Percentiles rank a stretch among this genome's conserved stretches.
Evolutionary conservation across 2,797 vertebrate genomes (phyloP).

Genomic region (Lutjanus campechanus): DNA sequence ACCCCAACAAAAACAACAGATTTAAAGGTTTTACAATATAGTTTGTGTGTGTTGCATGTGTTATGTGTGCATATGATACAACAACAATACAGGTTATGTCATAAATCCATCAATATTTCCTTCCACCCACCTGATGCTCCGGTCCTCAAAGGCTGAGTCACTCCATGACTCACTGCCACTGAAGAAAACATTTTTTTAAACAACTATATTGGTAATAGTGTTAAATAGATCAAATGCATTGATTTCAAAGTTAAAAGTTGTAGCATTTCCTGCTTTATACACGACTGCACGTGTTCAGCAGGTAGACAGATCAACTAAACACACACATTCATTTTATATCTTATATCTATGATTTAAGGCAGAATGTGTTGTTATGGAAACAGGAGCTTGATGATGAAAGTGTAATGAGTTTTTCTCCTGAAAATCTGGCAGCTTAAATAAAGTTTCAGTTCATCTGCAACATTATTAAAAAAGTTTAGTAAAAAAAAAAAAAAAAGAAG

Average conservation of each 20-base stretch:
- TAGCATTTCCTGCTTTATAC: too few species aligned
- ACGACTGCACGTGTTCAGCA: too few species aligned
- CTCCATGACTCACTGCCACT: background rate
- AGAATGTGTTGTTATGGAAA: background rate
- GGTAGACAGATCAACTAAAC: background rate
- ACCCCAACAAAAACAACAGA: too few species aligned
- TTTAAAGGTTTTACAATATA: background rate
- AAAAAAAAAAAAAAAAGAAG: background rate
- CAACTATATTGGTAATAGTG: background rate
- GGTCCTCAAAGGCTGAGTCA: background rate
- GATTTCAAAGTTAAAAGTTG: too few species aligned
- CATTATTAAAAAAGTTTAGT: slow-evolving; percentile 61
- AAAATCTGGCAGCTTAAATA: slow-evolving; percentile 36
- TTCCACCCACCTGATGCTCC: too few species aligned
- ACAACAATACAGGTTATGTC: too few species aligned
- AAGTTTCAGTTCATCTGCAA: slow-evolving; percentile 29
- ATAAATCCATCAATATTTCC: background rate
- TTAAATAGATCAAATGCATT: background rate
- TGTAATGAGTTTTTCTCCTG: slow-evolving; percentile 50
- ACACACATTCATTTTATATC: background rate
- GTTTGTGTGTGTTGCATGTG: background rate
- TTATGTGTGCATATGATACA: background rate
- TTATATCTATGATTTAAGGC: slow-evolving; percentile 2
- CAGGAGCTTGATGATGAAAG: background rate
- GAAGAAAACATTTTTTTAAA: background rate